Percentiles rank a stretch among this genome's conserved stretches.
phyloP scores from a whole-genome alignment of 2,797 vertebrate species.

The Chiloscyllium punctatum region DNA sequence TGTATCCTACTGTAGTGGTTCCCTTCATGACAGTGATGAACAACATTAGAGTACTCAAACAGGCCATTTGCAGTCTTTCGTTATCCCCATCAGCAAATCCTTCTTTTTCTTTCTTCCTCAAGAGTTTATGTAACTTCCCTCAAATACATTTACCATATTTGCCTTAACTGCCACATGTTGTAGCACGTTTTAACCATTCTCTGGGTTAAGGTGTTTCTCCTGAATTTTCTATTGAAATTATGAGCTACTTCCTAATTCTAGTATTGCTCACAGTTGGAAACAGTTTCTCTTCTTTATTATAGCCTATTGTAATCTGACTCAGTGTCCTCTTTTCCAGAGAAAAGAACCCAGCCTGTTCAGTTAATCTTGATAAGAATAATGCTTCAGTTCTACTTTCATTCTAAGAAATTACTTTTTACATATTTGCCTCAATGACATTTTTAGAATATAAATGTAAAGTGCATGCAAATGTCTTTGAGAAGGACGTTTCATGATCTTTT shows the following conservation, averaged over 20 bases:
- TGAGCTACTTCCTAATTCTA: background rate
- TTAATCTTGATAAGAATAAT: background rate
- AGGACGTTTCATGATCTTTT: too few relatives aligned
- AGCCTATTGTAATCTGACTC: background rate
- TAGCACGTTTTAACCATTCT: background rate
- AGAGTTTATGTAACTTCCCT: background rate
- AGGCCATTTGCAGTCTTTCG: background rate
- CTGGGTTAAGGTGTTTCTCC: background rate
- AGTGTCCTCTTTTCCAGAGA: background rate
- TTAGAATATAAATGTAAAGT: background rate
- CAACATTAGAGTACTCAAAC: background rate
- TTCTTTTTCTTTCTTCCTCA: background rate
- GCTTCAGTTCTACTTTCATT: background rate
- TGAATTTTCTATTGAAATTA: background rate
- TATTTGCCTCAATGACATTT: background rate
- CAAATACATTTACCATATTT: background rate
- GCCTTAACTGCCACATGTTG: background rate
- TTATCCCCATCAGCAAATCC: background rate
- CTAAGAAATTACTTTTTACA: background rate
- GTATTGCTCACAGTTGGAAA: background rate
- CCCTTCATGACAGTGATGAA: background rate
- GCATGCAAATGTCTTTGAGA: too few relatives aligned
- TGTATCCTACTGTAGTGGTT: background rate
- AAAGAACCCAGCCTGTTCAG: background rate
- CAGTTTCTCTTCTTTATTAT: background rate